Evolutionary conservation across 2,888 invertebrate species (phyloP).

Genomic region (Diaprepes abbreviatus): DNA sequence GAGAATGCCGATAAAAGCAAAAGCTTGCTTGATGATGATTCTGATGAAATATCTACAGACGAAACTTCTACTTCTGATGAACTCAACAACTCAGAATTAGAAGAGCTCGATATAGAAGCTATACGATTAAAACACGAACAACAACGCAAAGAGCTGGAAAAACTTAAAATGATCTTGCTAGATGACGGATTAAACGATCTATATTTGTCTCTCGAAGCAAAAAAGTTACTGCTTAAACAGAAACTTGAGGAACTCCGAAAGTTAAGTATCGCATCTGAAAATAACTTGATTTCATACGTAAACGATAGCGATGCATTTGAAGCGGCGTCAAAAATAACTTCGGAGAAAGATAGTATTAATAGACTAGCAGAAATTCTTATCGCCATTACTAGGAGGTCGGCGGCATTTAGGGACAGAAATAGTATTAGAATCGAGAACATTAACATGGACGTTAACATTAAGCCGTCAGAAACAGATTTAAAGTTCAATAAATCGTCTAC

Average conservation of each 20-base stretch:
- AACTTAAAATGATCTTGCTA: constrained; percentile 57
- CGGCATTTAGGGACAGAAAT: constrained; percentile 64
- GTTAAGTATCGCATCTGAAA: constrained; percentile 60
- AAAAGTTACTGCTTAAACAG: constrained; percentile 61
- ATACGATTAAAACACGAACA: constrained; percentile 59
- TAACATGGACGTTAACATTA: constrained; percentile 58
- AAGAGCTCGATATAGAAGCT: constrained; percentile 60
- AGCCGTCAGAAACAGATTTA: constrained; percentile 59
- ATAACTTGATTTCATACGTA: constrained; percentile 63
- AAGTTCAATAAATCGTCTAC: constrained; percentile 60
- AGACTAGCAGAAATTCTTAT: constrained; percentile 65
- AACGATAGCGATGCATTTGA: constrained; percentile 63
- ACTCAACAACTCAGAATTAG: constrained; percentile 58
- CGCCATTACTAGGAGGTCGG: constrained; percentile 63
- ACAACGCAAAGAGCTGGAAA: constrained; percentile 59
- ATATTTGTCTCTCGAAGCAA: constrained; percentile 63
- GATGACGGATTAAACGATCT: constrained; percentile 66
- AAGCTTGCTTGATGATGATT: constrained; percentile 44
- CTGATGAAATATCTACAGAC: constrained; percentile 53
- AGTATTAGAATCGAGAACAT: constrained; percentile 65
- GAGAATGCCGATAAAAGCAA: constrained; percentile 49
- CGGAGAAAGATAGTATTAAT: constrained; percentile 61
- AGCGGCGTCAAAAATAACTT: constrained; percentile 61
- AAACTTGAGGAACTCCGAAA: constrained; percentile 65
- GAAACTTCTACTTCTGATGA: constrained; percentile 54